Base-by-base conservation (phyloP, 2,888 invertebrate species). In the Parelbella ahira region DNA sequence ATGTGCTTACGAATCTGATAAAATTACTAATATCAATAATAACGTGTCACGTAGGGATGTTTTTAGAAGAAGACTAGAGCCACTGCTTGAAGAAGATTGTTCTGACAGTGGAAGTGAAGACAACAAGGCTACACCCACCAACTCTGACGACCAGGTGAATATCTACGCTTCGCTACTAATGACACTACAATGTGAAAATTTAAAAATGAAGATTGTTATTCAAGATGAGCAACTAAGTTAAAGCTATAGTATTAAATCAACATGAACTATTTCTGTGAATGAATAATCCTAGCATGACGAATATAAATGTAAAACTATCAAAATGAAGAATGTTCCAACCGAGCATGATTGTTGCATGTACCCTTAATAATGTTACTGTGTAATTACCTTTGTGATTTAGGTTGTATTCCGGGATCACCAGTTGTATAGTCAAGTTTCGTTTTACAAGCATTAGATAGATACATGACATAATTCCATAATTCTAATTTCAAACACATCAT, bases 51-150 rank as follows among this genome's bases (percentile, higher is more conserved):
- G 47, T 65, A 86, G 86, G 76, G 86, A 86, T 70, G 81, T 89
- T 60, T 89, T 88, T 69, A 91, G 93, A 71, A 88, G 94, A 76
- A 90, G 94, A 55, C 79, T 95, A 63, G 95, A 95, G 69, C 95
- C 95, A 33, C 88, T 95, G 3, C 90, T 94, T 51, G 95, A 95
- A 77, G 95, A 95, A 78, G 95, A 95, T 15, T 91, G 90, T 47
- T 93, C 93, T 9, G 93, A 93, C 61, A 91, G 91, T 54, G 81
- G 65, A 44, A 83, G 84, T 37, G 82, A 83, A 56, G 80, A 87
- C 44, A 82, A 86, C 56, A 88, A 87, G 44, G 73, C 80, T 1
- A 82, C 87, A 4, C 82, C 88, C 50, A 86, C 87, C 54, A 80
- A 88, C 52, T 81, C 84, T 32, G 86, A 86, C 5, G 83, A 86